phyloP scores from a whole-genome alignment of 2,888 invertebrate genomes.

The Agonopterix heracliana region DNA sequence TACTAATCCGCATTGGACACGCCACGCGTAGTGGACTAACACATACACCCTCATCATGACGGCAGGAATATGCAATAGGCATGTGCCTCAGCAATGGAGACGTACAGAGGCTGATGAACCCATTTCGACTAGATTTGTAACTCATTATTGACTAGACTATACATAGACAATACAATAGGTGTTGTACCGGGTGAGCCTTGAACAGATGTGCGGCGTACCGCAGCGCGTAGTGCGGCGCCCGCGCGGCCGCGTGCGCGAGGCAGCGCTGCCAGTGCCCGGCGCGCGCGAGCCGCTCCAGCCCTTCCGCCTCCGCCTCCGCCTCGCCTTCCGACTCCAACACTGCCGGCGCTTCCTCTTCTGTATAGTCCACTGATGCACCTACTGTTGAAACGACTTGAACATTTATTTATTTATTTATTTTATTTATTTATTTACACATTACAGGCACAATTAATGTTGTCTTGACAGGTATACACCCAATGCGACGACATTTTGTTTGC shows the following conservation, averaged over 20 bases:
- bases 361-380: constrained; percentile 31
- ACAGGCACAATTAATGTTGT: too few species aligned
- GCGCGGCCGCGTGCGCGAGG: constrained; percentile 52
- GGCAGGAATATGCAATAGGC: too few species aligned
- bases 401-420: not conserved
- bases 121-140: too few species aligned
- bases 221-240: constrained; percentile 61
- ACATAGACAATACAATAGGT: not conserved
- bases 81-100: too few species aligned
- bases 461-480: too few species aligned
- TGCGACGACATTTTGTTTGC: too few species aligned
- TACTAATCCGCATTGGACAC: too few species aligned
- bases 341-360: constrained; percentile 29
- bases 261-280: constrained; percentile 68
- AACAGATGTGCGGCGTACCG: constrained; percentile 58
- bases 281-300: constrained; percentile 57
- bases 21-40: too few species aligned
- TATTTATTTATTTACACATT: too few species aligned
- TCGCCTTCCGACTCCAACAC: constrained; percentile 13
- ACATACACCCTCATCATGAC: too few species aligned
- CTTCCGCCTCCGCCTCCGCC: constrained; percentile 23
- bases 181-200: constrained; percentile 47
- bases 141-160: too few species aligned
- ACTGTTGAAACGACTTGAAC: not conserved
- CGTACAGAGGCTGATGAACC: too few species aligned